A percentile compares a stretch with the other conserved stretches of the same genome.
Evolutionary conservation across 2,888 invertebrate genomes (phyloP).

Genomic region (Acrobasis consociella): DNA sequence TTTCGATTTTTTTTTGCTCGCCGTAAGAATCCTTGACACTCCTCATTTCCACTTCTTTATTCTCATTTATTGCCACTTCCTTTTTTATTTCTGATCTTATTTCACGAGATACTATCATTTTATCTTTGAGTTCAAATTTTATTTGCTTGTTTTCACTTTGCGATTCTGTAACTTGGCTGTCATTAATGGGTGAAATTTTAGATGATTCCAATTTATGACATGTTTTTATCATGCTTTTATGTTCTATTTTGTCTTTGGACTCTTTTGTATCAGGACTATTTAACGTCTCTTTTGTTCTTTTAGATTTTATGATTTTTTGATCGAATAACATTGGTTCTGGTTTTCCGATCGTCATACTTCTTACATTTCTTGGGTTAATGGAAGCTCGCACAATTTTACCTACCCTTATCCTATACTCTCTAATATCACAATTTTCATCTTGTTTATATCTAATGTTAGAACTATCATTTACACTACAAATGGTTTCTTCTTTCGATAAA

Average conservation of each 20-base stretch:
- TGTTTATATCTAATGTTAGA: neutral
- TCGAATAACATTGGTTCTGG: slow-evolving; percentile 25
- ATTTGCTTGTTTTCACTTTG: neutral
- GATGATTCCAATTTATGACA: neutral
- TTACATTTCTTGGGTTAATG: slow-evolving; percentile 59
- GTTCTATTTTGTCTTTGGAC: neutral
- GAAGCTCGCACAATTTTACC: slow-evolving; percentile 49
- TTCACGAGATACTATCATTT: neutral
- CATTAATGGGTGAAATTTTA: neutral
- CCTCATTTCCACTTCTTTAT: neutral
- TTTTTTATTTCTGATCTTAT: neutral
- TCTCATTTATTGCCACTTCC: neutral
- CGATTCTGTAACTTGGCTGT: neutral
- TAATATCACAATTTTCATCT: slow-evolving; percentile 40
- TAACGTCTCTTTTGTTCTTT: neutral
- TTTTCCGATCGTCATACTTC: slow-evolving; percentile 57
- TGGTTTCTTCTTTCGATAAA: neutral
- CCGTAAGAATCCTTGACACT: neutral
- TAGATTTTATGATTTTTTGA: neutral
- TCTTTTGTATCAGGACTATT: neutral
- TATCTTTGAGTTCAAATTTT: neutral
- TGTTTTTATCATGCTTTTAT: neutral
- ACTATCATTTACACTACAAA: neutral
- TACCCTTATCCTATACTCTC: slow-evolving; percentile 46
- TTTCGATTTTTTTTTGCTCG: neutral